These are phyloP conservation scores for Himalopsyche anomala DNA, from an alignment of 2,888 invertebrate species.

Conservation along the genomic window DNA sequence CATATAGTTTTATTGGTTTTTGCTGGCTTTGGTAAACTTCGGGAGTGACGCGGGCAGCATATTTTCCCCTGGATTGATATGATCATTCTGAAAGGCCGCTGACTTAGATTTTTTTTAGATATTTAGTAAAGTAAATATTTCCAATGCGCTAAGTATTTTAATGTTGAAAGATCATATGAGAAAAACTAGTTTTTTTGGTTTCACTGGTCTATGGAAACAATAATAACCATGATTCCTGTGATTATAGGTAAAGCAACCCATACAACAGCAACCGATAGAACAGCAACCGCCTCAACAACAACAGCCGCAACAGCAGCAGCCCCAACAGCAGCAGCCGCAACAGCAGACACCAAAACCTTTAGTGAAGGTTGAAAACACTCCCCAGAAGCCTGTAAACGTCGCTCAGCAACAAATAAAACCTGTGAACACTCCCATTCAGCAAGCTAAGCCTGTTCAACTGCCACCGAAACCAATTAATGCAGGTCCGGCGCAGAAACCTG, in stretches of 20 bases:
- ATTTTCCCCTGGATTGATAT: too few relatives aligned
- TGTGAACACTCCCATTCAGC: background rate
- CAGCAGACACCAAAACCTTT: background rate
- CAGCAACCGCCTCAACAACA: background rate
- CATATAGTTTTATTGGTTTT: too few relatives aligned
- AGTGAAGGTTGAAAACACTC: background rate
- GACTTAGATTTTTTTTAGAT: too few relatives aligned
- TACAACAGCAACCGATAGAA: background rate
- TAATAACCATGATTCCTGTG: background rate
- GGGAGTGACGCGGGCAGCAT: too few relatives aligned
- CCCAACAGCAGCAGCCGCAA: background rate
- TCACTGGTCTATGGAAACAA: background rate
- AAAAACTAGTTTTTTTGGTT: too few relatives aligned
- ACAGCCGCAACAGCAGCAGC: background rate
- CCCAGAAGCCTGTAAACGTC: too few relatives aligned
- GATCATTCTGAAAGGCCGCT: too few relatives aligned
- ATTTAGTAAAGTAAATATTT: too few relatives aligned
- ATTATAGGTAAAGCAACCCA: too few relatives aligned
- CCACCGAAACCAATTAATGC: background rate
- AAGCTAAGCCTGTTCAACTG: conserved; percentile 12
- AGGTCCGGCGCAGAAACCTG: background rate
- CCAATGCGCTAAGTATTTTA: too few relatives aligned
- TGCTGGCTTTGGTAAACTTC: too few relatives aligned
- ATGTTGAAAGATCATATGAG: too few relatives aligned
- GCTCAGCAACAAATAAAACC: background rate